These are phyloP conservation scores for Stercorarius parasiticus DNA, from an alignment of 2,113 vertebrate genomes.

Conservation along the genomic window DNA sequence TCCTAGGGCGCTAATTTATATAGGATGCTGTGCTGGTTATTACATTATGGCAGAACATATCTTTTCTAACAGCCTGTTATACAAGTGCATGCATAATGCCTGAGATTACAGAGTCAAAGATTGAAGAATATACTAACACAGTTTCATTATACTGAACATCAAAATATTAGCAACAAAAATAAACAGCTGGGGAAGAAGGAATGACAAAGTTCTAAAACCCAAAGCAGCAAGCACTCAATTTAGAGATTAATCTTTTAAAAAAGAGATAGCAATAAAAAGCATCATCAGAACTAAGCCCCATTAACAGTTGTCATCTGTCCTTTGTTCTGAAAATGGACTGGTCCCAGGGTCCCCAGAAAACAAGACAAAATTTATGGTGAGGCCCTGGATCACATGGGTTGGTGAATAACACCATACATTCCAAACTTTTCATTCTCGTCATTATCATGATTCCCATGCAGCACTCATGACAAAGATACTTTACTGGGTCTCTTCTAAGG, in stretches of 20 bases:
- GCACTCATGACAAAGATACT: background rate
- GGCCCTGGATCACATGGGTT: background rate
- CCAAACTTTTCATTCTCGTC: background rate
- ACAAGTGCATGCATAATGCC: background rate
- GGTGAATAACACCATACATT: background rate
- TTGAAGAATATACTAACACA: background rate
- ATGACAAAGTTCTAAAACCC: background rate
- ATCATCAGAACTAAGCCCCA: background rate
- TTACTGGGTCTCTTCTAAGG: background rate
- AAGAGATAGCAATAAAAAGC: background rate
- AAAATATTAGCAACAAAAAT: slow-evolving; percentile 29
- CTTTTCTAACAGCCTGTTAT: background rate
- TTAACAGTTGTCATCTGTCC: background rate
- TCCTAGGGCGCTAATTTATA: background rate
- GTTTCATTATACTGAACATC: background rate
- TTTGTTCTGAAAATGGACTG: background rate
- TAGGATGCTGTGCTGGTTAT: background rate
- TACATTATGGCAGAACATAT: background rate
- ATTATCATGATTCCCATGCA: background rate
- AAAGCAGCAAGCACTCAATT: background rate
- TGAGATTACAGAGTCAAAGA: slow-evolving; percentile 8
- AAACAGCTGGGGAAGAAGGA: background rate
- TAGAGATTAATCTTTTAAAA: background rate
- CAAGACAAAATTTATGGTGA: background rate
- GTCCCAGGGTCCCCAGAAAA: background rate